phyloP scores from a whole-genome alignment of 2,888 invertebrate genomes.

The Pseudanteris insignis region DNA sequence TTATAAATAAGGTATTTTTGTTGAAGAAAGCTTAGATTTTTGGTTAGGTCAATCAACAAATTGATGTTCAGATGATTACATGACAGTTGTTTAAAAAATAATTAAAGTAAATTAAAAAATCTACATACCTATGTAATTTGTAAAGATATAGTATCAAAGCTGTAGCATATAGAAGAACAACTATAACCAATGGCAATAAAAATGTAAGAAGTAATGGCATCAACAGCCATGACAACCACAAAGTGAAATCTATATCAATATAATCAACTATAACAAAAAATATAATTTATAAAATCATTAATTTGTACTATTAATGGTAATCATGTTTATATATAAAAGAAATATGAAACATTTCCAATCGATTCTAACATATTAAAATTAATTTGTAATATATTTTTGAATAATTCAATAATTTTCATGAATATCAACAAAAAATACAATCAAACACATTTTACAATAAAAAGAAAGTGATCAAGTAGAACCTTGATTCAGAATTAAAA shows the following conservation, averaged over 20 bases:
- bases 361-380: too few relatives aligned
- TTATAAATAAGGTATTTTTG: too few relatives aligned
- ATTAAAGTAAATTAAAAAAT: too few relatives aligned
- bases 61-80: background rate
- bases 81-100: constrained; percentile 7
- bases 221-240: constrained; percentile 86
- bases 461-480: too few relatives aligned
- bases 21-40: too few relatives aligned
- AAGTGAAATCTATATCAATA: constrained; percentile 83
- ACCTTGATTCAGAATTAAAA: too few relatives aligned
- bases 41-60: too few relatives aligned
- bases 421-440: too few relatives aligned
- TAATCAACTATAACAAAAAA: constrained; percentile 72
- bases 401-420: too few relatives aligned
- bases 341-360: background rate
- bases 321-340: background rate
- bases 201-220: constrained; percentile 86
- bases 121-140: constrained; percentile 81
- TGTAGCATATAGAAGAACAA: constrained; percentile 82
- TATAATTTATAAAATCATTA: background rate
- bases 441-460: too few relatives aligned
- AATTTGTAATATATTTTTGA: too few relatives aligned
- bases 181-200: constrained; percentile 82
- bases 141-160: constrained; percentile 87
- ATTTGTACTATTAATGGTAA: background rate